Evolutionary conservation across 2,888 invertebrate genomes (phyloP).

Genomic region (Xestia sexstrigata): DNA sequence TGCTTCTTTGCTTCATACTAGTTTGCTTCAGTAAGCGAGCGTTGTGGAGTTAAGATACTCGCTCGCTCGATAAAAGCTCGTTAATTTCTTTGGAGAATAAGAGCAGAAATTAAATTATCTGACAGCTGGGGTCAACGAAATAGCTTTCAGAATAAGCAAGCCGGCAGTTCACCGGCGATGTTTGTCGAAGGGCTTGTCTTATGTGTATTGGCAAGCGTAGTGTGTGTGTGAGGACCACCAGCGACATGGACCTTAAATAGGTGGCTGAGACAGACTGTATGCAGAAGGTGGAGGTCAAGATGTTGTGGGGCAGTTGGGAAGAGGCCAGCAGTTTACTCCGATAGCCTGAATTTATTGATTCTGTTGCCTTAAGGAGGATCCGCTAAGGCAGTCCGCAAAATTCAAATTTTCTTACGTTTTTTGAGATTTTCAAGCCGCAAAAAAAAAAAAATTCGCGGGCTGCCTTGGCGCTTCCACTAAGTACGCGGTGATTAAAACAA

Average conservation of each 20-base stretch:
- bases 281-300: background rate
- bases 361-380: too few relatives aligned
- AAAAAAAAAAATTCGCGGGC: too few relatives aligned
- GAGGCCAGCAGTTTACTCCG: background rate
- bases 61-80: background rate
- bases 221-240: background rate
- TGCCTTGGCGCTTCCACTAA: background rate
- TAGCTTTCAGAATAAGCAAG: background rate
- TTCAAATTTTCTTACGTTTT: too few relatives aligned
- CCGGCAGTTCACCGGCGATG: background rate
- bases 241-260: background rate
- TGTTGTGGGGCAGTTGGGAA: background rate
- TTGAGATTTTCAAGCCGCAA: too few relatives aligned
- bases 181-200: background rate
- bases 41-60: background rate
- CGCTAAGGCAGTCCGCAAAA: too few relatives aligned
- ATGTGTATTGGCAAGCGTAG: background rate
- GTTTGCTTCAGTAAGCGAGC: background rate
- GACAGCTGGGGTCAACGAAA: background rate
- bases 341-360: background rate
- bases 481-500: background rate
- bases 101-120: background rate
- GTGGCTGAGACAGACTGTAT: background rate
- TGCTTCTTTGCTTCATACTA: background rate
- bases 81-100: background rate